Conservation (phyloP, 2,797 vertebrate genomes). For the Lepus oiostolus region DNA sequence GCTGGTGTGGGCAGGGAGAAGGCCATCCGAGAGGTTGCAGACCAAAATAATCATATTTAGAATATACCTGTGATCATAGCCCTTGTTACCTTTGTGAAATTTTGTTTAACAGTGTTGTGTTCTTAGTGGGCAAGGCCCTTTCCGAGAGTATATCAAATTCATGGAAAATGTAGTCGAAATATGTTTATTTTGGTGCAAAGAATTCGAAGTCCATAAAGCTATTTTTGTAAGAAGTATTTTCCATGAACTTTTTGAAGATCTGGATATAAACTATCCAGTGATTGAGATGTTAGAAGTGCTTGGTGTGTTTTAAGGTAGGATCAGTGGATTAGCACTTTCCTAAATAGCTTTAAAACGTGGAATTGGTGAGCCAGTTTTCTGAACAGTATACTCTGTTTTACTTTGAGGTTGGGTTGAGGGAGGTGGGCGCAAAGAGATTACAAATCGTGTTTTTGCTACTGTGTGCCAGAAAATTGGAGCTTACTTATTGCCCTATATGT, state of each 20-base stretch:
- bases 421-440: not conserved
- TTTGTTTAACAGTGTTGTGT: too few species aligned
- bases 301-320: constrained; percentile 41
- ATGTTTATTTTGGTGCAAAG: too few species aligned
- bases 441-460: not conserved
- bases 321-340: not conserved
- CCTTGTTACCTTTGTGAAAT: too few species aligned
- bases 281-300: constrained; percentile 49
- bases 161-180: too few species aligned
- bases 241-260: too few species aligned
- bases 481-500: not conserved
- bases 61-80: too few species aligned
- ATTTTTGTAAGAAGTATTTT: too few species aligned
- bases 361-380: not conserved
- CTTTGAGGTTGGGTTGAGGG: not conserved
- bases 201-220: too few species aligned
- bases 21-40: too few species aligned
- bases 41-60: too few species aligned
- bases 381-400: not conserved
- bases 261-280: not conserved
- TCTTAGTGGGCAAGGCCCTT: too few species aligned
- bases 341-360: constrained; percentile 49
- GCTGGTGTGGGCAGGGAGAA: not conserved
- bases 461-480: not conserved
- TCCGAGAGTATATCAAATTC: too few species aligned